Base-by-base conservation (phyloP, 1,140 invertebrate genomes). In the Drosophila burlai region DNA sequence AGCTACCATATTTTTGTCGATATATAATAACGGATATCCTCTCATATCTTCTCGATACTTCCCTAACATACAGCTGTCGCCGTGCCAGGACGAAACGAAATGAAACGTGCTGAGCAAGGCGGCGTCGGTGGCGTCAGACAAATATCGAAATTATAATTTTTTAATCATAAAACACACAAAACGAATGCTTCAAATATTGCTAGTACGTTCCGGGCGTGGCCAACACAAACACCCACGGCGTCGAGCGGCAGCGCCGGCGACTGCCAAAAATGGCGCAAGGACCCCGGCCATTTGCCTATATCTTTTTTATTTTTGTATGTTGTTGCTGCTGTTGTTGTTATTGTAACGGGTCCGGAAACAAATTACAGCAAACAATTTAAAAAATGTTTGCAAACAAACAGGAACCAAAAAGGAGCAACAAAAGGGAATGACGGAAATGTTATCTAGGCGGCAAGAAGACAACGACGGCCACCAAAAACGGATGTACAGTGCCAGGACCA, bases 331-430 rank as follows among this genome's bases (percentile, higher is more conserved):
- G 2, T 66, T 75, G 57, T 50, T 75, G 57, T 60, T 57, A 40
- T 42, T 57, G 54, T 57, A 36, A n/a, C 34, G 75, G 75, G 84
- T 68, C 81, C 84, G 85, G 85, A 89, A 84, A 89, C 84, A 89
- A 89, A 89, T 89, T 89, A 90, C 74, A 89, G 84, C 84, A 89
- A 89, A 89, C 85, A 89, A 89, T 89, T 89, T 90, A 90, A 89
- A 89, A 89, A 89, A 89, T 89, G 85, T 89, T 89, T 90, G 85
- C 85, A 89, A 84, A 89, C 84, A 90, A 86, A 62, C 80, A 72
- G 77, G 67, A 85, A 63, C 71, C 64, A 49, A 24, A 59, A 58
- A 60, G 64, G 49, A 73, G 68, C 68, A 74, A 64, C 60, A 58
- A 72, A 71, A 26, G 55, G 81, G 72, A 67, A 83, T 78, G 67